phyloP scores from a whole-genome alignment of 2,113 vertebrate genomes.

The Brachirus orientalis region DNA sequence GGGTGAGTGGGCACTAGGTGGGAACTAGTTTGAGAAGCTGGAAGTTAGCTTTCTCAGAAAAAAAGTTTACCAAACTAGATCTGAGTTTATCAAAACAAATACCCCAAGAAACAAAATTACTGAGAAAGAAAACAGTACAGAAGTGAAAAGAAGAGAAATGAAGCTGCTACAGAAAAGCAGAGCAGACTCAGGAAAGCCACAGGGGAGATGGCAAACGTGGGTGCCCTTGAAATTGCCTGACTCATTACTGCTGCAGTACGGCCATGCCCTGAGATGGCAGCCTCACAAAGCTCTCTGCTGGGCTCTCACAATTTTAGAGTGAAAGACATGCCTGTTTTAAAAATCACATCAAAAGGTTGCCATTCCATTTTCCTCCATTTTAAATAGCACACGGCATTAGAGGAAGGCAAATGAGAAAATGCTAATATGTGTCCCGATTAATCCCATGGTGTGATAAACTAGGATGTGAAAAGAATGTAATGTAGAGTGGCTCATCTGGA shows the following conservation, averaged over 20 bases:
- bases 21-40: conserved; percentile 1
- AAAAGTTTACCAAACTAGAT: conserved; percentile 24
- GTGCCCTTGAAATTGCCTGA: conserved; percentile 81
- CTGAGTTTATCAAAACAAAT: conserved; percentile 48
- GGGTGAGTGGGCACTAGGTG: conserved; percentile 6
- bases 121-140: not conserved
- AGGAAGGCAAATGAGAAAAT: conserved; percentile 19
- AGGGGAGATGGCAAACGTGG: conserved; percentile 68
- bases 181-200: conserved; percentile 60
- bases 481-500: conserved; percentile 20
- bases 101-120: conserved; percentile 17
- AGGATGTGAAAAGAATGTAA: conserved; percentile 1
- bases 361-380: conserved; percentile 17
- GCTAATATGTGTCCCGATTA: conserved; percentile 23
- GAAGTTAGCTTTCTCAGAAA: conserved; percentile 20
- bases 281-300: conserved; percentile 39
- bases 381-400: conserved; percentile 16
- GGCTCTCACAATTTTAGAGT: conserved; percentile 47
- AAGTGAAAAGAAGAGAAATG: conserved; percentile 7
- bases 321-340: conserved; percentile 55
- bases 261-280: conserved; percentile 66
- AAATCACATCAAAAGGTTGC: conserved; percentile 56
- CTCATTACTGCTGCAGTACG: conserved; percentile 78
- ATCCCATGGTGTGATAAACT: conserved; percentile 8
- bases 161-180: conserved; percentile 42